Base-by-base conservation (phyloP, 2,113 vertebrate genomes). In the Syngnathus scovelli region DNA sequence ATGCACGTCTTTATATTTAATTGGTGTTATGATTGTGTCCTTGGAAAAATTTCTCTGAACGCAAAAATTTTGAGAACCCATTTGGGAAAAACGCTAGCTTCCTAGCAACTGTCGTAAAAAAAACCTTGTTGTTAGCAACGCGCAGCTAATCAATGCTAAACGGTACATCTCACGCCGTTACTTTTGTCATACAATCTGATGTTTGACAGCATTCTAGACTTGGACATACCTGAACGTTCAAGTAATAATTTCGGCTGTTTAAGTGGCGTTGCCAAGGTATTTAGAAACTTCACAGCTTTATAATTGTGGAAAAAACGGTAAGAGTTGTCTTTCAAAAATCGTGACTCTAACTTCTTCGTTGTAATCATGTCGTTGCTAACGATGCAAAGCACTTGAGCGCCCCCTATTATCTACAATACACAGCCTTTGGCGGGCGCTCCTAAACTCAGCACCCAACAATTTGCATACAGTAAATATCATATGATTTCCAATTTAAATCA, bases 291-390 rank as follows among this genome's bases (percentile, higher is more conserved):
- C 5, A 41, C 7, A 9, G 1, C 19, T 62, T 0, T 41, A 0
- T 51, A 36, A 5, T 60, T 73, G 55, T 69, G 54, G 54, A 2
- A 12, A 5, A 55, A 27, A 33, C 21, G 4, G 52, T 10, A 55
- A 8, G 49, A 52, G 61, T n/a, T 2, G 59, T n/a, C 16, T 74
- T 78, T 88, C 72, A 58, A 82, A 89, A 21, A 51, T n/a, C 7
- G 84, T 84, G 72, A 81, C 85, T 83, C 78, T 76, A 13, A 8
- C 55, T 58, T 58, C 27, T 58, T 58, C 55, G 55, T 36, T 27
- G 27, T 36, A 33, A 15, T 7, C 49, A 27, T 12, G 52, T n/a
- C 2, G 3, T 8, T 51, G 6, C 18, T 7, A 4, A 11, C 11
- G n/a, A 23, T 55, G 52, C 21, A 11, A 13, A n/a, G 27, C 4